Evolutionary conservation across 2,113 vertebrate genomes (phyloP).

Genomic region (Ciconia maguari): DNA sequence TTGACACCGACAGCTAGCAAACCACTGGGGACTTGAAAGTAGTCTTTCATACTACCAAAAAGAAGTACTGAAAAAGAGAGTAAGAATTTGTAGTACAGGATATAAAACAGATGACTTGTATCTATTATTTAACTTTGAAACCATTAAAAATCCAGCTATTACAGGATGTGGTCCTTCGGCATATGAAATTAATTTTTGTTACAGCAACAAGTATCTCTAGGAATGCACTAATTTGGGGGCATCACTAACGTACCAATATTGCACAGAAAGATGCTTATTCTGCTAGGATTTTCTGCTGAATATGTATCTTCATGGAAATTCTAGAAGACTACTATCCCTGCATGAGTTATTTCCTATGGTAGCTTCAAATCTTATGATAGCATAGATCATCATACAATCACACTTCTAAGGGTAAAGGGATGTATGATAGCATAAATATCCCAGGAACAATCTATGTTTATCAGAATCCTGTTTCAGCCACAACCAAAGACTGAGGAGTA

Average conservation of each 20-base stretch:
- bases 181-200: not conserved
- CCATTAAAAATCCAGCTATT: not conserved
- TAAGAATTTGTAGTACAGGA: not conserved
- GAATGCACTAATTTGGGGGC: not conserved
- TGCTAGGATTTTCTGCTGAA: not conserved
- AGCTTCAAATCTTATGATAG: not conserved
- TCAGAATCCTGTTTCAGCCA: not conserved
- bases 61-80: not conserved
- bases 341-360: not conserved
- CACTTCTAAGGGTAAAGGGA: not conserved
- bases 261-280: not conserved
- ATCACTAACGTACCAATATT: not conserved
- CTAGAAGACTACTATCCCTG: not conserved
- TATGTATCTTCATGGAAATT: not conserved
- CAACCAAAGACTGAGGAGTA: not conserved
- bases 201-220: not conserved
- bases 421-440: not conserved
- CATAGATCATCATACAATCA: not conserved
- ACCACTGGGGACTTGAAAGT: not conserved
- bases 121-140: not conserved
- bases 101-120: not conserved
- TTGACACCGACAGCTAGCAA: not conserved
- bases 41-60: not conserved
- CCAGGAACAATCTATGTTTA: not conserved
- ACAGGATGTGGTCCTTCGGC: not conserved